These are phyloP conservation scores for Lagopus leucura DNA, from an alignment of 2,113 vertebrate genomes.

Conservation along the genomic window DNA sequence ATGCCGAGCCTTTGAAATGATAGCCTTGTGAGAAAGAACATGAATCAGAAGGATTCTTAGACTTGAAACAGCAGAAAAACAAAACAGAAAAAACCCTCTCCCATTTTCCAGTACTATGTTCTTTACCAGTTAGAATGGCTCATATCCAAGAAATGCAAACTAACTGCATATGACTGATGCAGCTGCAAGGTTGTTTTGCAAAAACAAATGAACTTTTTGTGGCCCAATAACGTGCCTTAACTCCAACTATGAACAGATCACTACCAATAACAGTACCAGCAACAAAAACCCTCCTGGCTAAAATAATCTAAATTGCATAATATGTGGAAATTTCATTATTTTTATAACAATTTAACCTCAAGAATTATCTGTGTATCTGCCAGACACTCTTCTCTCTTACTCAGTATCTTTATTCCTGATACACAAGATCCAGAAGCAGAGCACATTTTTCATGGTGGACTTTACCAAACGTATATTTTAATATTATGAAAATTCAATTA, in stretches of 20 bases:
- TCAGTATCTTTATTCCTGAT: background rate
- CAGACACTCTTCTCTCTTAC: background rate
- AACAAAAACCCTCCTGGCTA: background rate
- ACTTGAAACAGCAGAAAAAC: background rate
- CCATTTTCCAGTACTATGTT: background rate
- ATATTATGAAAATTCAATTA: conserved; percentile 34
- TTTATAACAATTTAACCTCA: background rate
- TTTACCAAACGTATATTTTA: background rate
- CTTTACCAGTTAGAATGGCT: conserved; percentile 26
- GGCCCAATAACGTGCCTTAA: background rate
- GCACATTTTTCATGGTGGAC: background rate
- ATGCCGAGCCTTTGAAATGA: conserved; percentile 42
- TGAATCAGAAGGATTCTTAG: conserved; percentile 34
- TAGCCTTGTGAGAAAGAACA: conserved; percentile 45
- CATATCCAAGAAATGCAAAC: conserved; percentile 3
- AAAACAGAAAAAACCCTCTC: background rate
- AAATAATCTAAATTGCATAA: background rate
- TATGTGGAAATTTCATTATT: background rate
- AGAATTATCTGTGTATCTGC: background rate
- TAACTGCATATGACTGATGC: background rate
- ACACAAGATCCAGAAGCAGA: background rate
- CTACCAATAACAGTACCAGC: background rate
- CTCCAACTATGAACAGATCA: background rate
- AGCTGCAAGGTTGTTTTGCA: background rate
- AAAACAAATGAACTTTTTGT: conserved; percentile 13